Base-by-base conservation (phyloP, 1,140 invertebrate genomes). In the Aphis craccivora region DNA sequence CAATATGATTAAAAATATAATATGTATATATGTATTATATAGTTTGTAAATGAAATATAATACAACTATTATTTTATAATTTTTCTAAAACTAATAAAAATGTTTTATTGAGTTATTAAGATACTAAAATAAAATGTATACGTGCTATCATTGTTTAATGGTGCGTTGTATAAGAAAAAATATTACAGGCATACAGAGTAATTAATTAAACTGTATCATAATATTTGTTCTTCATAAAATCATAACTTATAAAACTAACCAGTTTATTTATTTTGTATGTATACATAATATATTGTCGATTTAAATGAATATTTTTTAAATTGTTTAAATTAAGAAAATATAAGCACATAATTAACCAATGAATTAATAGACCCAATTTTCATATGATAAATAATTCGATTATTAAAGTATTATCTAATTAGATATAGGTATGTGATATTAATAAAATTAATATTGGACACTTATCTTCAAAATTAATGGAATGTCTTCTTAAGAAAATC, bases 391-490 rank as follows among this genome's bases (percentile, higher is more conserved):
- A n/a, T 2, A 67, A 67, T n/a, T 67, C 14, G n/a, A n/a, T 67
- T 67, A 11, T 1, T 67, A 18, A 48, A 48, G 48, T 51, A 51
- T 88, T 35, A 88, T 51, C 87, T 88, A 53, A 88, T 88, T 88
- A 67, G 14, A 30, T 76, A 51, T 48, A 48, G 5, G 20, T 51
- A 48, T 14, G 20, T 51, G 18, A 88, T 51, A 48, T 88, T 88
- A 51, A 20, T 0, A 8, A 45, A 88, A 88, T 1, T 1, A n/a
- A 48, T 88, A 88, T 88, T 51, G 87, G 87, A 51, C 48, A 51
- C 53, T 88, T 53, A 88, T 88, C 48, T 51, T 53, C 1, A 48
- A 88, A 48, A 88, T n/a, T 53, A 88, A 88, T 88, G 87, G 48
- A 88, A 53, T 35, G 45, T 88, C 40, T 48, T 22, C 22, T 6